phyloP scores from a whole-genome alignment of 2,113 vertebrate species.

The Ailuropoda melanoleuca region DNA sequence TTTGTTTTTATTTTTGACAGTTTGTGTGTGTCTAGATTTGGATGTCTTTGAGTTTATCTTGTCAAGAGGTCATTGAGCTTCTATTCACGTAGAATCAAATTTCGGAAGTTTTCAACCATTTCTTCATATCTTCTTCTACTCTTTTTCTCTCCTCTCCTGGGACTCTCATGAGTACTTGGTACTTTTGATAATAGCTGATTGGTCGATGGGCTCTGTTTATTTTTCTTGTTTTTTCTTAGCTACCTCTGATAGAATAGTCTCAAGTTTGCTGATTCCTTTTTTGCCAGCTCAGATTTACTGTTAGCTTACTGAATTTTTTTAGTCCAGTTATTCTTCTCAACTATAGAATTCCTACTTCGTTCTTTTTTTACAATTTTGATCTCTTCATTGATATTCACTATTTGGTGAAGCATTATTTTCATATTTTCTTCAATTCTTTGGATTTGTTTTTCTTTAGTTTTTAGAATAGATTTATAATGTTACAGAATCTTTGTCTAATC shows the following conservation, averaged over 20 bases:
- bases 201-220: background rate
- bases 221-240: background rate
- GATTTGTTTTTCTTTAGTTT: background rate
- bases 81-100: background rate
- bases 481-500: background rate
- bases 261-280: background rate
- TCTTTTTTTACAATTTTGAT: background rate
- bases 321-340: background rate
- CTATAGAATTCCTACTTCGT: background rate
- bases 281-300: background rate
- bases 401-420: background rate
- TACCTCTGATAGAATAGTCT: background rate
- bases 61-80: no score
- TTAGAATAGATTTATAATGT: background rate
- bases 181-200: background rate
- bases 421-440: background rate
- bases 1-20: background rate
- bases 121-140: background rate
- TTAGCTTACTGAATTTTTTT: background rate
- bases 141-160: background rate
- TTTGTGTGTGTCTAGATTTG: background rate
- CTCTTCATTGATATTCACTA: background rate
- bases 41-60: background rate
- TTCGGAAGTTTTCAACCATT: background rate
- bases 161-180: background rate